These are phyloP conservation scores for Zaprionus lineosus DNA, from an alignment of 2,888 invertebrate genomes.

Conservation along the genomic window DNA sequence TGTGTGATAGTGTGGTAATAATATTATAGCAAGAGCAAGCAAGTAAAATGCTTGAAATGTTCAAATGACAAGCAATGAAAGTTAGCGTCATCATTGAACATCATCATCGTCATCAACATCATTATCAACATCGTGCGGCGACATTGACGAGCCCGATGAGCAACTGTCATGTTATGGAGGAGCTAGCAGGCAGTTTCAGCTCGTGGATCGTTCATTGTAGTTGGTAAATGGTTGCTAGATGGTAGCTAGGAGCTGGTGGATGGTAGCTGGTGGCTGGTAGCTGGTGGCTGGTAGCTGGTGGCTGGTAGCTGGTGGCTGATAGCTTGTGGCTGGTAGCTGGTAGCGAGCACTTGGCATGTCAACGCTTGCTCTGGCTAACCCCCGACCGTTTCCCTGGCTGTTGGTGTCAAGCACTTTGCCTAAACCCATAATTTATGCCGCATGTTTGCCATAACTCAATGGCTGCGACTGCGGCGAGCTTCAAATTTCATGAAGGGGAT, in stretches of 20 bases:
- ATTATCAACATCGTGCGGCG: constrained; percentile 13
- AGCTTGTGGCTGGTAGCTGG: not conserved
- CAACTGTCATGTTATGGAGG: constrained; percentile 66
- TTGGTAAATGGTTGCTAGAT: not conserved
- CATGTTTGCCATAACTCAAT: constrained; percentile 78
- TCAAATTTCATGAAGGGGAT: constrained; percentile 33
- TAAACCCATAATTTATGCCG: constrained; percentile 74
- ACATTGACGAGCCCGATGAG: constrained; percentile 59
- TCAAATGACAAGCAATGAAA: constrained; percentile 65
- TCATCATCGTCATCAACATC: constrained; percentile 16
- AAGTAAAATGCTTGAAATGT: constrained; percentile 49
- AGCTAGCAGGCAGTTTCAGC: not conserved
- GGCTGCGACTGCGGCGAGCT: constrained; percentile 44
- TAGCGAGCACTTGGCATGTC: constrained; percentile 60
- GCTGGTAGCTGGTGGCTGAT: not conserved
- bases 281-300: constrained; percentile 1
- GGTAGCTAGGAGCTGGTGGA: not conserved
- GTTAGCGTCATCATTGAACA: constrained; percentile 57
- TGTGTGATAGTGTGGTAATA: constrained; percentile 45
- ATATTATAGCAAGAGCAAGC: constrained; percentile 38
- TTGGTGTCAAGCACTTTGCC: constrained; percentile 52
- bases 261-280: constrained; percentile 1
- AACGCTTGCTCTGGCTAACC: constrained; percentile 46
- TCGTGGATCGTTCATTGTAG: too few relatives aligned
- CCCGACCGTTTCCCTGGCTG: too few relatives aligned